Percentiles rank a stretch among this genome's conserved stretches.
Conservation (phyloP, 2,113 vertebrate species). For the Hemibagrus wyckioides region DNA sequence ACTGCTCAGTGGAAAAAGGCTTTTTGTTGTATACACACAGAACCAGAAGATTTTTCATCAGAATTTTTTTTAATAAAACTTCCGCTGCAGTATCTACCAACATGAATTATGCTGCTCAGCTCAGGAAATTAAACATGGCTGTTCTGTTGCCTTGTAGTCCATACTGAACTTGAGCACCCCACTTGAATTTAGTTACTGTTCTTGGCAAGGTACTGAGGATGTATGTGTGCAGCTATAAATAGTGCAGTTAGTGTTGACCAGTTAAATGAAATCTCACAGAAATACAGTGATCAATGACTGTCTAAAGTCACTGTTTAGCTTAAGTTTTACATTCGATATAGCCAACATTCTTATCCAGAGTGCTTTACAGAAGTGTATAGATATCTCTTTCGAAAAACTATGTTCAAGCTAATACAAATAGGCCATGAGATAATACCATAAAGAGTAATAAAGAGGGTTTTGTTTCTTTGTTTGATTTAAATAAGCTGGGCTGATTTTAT, state of each 20-base stretch:
- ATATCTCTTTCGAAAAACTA: not conserved
- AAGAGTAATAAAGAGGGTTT: not conserved
- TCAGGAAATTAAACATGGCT: not conserved
- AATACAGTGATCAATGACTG: not conserved
- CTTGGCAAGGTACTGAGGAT: not conserved
- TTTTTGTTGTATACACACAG: not conserved
- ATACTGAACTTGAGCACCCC: not conserved
- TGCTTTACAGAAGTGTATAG: not conserved
- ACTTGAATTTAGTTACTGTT: not conserved
- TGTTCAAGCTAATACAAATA: not conserved
- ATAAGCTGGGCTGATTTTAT: not conserved
- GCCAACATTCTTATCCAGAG: not conserved
- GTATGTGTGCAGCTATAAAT: not conserved
- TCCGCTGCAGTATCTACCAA: not conserved
- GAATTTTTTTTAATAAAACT: not conserved
- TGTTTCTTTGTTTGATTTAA: not conserved
- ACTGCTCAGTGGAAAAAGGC: not conserved
- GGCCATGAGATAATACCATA: not conserved
- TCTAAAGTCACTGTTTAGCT: not conserved
- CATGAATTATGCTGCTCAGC: not conserved
- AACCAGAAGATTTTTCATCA: not conserved
- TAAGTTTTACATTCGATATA: not conserved
- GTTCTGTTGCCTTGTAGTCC: not conserved
- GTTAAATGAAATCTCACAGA: not conserved
- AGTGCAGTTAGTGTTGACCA: not conserved